phyloP scores from a whole-genome alignment of 1,140 invertebrate species.

The Megalopta genalis region DNA sequence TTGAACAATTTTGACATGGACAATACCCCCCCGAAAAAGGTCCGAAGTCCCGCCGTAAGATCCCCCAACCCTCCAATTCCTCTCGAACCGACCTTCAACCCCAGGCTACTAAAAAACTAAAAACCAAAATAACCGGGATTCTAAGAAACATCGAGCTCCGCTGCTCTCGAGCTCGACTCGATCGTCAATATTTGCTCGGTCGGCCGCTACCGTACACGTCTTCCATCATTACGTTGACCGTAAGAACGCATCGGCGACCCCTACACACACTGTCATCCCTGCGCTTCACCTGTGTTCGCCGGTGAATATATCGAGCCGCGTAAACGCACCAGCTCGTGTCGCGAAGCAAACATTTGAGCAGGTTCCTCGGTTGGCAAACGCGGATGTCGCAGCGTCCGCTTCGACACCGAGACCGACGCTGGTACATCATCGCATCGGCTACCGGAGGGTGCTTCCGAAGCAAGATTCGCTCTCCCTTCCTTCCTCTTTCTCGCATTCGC shows the following conservation, averaged over 20 bases:
- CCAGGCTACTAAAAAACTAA: not conserved
- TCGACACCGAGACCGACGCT: constrained; percentile 6
- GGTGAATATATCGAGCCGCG: constrained; percentile 49
- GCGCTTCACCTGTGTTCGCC: constrained; percentile 49
- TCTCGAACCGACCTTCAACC: not conserved
- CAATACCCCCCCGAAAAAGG: too few species aligned
- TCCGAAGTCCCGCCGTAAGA: too few species aligned
- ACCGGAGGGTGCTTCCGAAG: constrained; percentile 36
- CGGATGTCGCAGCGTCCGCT: constrained; percentile 28
- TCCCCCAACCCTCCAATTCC: too few species aligned
- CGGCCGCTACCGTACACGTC: constrained; percentile 30
- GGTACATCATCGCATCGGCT: constrained; percentile 16
- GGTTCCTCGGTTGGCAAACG: constrained; percentile 52
- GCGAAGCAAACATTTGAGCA: constrained; percentile 60
- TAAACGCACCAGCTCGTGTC: constrained; percentile 48
- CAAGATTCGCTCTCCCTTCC: not conserved
- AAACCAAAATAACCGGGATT: not conserved
- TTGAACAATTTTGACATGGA: too few species aligned
- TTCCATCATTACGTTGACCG: constrained; percentile 43
- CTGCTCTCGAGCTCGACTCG: constrained; percentile 6
- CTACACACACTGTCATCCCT: constrained; percentile 42
- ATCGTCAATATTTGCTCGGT: constrained; percentile 50
- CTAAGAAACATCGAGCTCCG: not conserved
- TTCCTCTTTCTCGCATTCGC: too few species aligned
- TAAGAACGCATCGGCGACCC: constrained; percentile 35